Evolutionary conservation across 2,888 invertebrate species (phyloP).

Genomic region (Hypselothyrea guttata): DNA sequence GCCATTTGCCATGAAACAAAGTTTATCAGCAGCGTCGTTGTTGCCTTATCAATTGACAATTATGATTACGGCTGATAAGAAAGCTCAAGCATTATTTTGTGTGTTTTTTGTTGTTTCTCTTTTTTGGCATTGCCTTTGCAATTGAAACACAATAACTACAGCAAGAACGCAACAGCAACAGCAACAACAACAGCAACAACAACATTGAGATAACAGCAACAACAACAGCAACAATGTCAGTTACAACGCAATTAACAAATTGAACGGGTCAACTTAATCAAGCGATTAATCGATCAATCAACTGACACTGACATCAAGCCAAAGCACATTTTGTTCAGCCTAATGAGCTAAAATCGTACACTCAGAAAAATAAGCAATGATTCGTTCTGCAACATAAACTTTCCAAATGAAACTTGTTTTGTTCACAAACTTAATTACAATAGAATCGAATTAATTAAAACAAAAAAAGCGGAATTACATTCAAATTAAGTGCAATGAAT

Average conservation of each 20-base stretch:
- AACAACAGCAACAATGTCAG: background rate
- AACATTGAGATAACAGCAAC: slow-evolving; percentile 2
- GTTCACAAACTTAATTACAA: too few species aligned
- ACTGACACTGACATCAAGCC: slow-evolving; percentile 50
- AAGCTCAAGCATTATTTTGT: background rate
- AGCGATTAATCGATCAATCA: slow-evolving; percentile 68
- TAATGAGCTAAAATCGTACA: too few species aligned
- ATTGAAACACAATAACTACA: slow-evolving; percentile 25
- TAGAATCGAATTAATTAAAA: too few species aligned
- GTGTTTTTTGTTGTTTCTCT: too few species aligned
- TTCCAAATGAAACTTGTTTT: too few species aligned
- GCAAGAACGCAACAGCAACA: slow-evolving; percentile 24
- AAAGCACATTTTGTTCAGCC: slow-evolving; percentile 15
- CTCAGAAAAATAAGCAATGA: too few species aligned
- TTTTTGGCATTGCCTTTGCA: too few species aligned
- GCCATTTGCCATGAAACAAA: slow-evolving; percentile 8
- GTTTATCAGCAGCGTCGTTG: slow-evolving; percentile 23
- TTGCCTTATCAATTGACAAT: too few species aligned
- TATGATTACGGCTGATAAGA: background rate
- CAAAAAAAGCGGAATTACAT: too few species aligned
- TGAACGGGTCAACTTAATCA: slow-evolving; percentile 57
- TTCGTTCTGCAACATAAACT: too few species aligned
- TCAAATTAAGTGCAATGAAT: too few species aligned
- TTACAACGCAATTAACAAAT: slow-evolving; percentile 55
- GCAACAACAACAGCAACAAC: slow-evolving; percentile 22